Conservation (phyloP, 2,113 vertebrate species). For the Anoplopoma fimbria region DNA sequence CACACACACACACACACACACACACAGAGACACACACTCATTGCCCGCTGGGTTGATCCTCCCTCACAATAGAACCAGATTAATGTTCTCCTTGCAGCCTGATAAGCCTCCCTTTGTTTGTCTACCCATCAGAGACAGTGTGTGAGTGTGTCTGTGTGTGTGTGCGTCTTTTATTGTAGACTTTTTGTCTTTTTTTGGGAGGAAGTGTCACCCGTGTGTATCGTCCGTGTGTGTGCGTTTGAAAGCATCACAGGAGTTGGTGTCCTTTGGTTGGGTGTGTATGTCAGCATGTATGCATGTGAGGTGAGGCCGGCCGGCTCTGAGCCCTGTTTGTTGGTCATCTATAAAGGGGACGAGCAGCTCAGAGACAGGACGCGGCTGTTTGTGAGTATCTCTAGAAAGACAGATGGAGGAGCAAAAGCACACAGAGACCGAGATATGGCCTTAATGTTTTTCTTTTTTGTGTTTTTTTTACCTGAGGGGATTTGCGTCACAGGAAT, state of each 20-base stretch:
- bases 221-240: slow-evolving; percentile 14
- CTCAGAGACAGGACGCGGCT: slow-evolving; percentile 28
- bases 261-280: slow-evolving; percentile 24
- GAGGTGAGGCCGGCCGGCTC: slow-evolving; percentile 32
- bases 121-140: slow-evolving; percentile 41
- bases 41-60: slow-evolving; percentile 57
- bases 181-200: slow-evolving; percentile 8
- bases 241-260: background rate
- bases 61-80: slow-evolving; percentile 68
- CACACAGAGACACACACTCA: slow-evolving; percentile 7
- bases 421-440: slow-evolving; percentile 13
- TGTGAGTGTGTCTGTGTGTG: background rate
- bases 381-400: slow-evolving; percentile 59
- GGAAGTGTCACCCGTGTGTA: slow-evolving; percentile 3
- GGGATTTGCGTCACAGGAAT: background rate
- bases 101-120: slow-evolving; percentile 72
- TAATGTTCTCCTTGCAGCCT: slow-evolving; percentile 70
- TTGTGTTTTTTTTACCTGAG: slow-evolving; percentile 13
- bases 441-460: slow-evolving; percentile 6
- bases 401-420: slow-evolving; percentile 32
- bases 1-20: slow-evolving; percentile 16
- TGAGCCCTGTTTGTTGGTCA: slow-evolving; percentile 50
- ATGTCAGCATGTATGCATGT: slow-evolving; percentile 22
- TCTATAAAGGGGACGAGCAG: slow-evolving; percentile 49
- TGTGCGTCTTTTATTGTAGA: slow-evolving; percentile 25